Evolutionary conservation across 1,140 invertebrate species (phyloP), one percentile per base, ranked within the genome.

Genomic region (Drosophila bipectinata): DNA sequence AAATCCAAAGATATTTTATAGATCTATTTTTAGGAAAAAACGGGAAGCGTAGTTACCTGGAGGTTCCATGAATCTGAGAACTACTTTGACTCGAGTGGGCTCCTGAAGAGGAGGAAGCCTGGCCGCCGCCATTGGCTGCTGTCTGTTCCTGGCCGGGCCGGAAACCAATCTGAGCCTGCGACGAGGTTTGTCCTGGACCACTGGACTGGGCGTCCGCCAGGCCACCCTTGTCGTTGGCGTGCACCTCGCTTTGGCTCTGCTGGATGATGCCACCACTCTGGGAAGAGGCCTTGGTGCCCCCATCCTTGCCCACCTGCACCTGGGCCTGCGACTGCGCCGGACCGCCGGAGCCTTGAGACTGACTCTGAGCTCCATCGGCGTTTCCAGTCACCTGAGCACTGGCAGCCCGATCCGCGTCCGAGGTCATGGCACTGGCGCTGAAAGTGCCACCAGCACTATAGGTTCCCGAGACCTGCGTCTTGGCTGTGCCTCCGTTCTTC

Each of bases 121-220:
- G 94, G 7, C 96, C 96, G 10, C 96, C 95, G 2, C 96, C 96
- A 34, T 95, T 94, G 28, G 91, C 92, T 6, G 73, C 92, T 73
- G 57, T 71, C 93, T 54, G 93, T 79, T 94, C 92, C 90, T 95
- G 92, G 89, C 94, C 93, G 0, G 96, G 96, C 51, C 95, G 94
- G 80, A 97, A 97, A 4, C 96, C 96, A 44, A 97, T 96, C 92
- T 97, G 96, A 12, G 96, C 96, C 92, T 97, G 96, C 32, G 96
- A 97, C 1, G 96, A 96, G 0, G 96, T 97, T 75, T 94, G 95
- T 3, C 96, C 96, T 14, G 95, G 95, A 1, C 96, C 96, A 72
- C 95, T 95, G 1, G 96, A 95, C 93, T 97, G 96, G 1, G 96
- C 96, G 92, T 97, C 96, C 5, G 96, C 96, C 92, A 96, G 94